A percentile compares a stretch with the other conserved stretches of the same genome.
Evolutionary conservation across 1,140 invertebrate species (phyloP).

Genomic region (Drosophila santomea): DNA sequence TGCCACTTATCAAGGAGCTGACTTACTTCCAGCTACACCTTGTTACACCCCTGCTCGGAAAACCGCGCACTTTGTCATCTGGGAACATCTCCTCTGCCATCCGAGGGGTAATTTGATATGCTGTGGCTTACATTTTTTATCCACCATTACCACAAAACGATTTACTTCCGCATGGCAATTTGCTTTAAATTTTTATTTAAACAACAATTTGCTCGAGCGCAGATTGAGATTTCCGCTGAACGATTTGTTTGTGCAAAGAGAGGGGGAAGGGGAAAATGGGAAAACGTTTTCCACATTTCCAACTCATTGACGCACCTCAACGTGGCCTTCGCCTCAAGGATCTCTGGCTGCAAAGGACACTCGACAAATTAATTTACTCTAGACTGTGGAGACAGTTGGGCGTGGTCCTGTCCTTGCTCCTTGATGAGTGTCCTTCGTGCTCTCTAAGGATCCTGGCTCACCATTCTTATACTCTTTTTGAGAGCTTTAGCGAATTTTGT

Average conservation of each 20-base stretch:
- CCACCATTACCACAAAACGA: conserved; percentile 72
- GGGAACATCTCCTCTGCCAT: conserved; percentile 16
- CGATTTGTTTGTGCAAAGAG: conserved; percentile 10
- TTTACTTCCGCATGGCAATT: conserved; percentile 69
- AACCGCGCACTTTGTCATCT: conserved; percentile 73
- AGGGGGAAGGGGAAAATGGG: neutral
- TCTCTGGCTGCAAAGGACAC: conserved; percentile 64
- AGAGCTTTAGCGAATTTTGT: neutral
- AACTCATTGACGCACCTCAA: conserved; percentile 40
- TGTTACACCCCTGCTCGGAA: conserved; percentile 38
- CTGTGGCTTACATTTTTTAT: conserved; percentile 78
- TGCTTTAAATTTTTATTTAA: conserved; percentile 74
- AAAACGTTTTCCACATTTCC: conserved; percentile 13
- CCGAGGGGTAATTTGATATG: conserved; percentile 73
- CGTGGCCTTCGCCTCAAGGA: conserved; percentile 35
- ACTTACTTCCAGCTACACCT: conserved; percentile 74
- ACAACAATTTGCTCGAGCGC: conserved; percentile 67
- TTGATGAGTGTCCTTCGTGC: conserved; percentile 26
- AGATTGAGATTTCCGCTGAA: conserved; percentile 57
- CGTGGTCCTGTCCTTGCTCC: conserved; percentile 44
- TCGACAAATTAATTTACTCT: conserved; percentile 73
- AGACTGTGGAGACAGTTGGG: conserved; percentile 63
- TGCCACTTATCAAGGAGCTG: conserved; percentile 65
- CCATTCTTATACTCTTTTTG: neutral
- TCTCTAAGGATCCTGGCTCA: neutral